Evolutionary conservation across 2,113 vertebrate species (phyloP).

Genomic region (Alexandromys fortis): DNA sequence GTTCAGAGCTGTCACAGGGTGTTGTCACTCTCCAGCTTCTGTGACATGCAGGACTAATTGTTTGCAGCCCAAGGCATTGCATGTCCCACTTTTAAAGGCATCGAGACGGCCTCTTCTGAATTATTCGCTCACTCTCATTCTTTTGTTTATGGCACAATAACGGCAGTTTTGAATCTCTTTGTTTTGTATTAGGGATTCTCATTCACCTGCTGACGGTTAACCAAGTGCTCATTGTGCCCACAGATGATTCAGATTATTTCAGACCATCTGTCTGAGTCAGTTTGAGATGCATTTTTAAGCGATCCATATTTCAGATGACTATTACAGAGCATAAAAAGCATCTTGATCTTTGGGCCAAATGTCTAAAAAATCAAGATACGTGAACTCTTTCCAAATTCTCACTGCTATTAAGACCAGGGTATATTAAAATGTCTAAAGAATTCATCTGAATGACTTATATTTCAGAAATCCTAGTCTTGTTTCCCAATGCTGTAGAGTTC

Average conservation of each 20-base stretch:
- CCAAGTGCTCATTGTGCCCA: constrained; percentile 74
- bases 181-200: constrained; percentile 71
- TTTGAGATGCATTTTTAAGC: constrained; percentile 61
- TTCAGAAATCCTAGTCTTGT: not conserved
- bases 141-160: constrained; percentile 75
- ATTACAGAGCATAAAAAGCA: constrained; percentile 49
- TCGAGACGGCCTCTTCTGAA: constrained; percentile 77
- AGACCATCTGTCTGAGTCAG: constrained; percentile 78
- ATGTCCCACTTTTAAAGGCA: constrained; percentile 77
- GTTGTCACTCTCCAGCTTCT: constrained; percentile 78
- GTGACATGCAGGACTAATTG: constrained; percentile 79
- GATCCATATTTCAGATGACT: constrained; percentile 43
- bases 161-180: constrained; percentile 77
- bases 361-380: constrained; percentile 62
- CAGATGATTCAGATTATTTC: constrained; percentile 66
- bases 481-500: not conserved
- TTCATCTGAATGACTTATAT: not conserved
- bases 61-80: constrained; percentile 74
- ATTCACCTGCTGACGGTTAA: constrained; percentile 83
- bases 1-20: constrained; percentile 78
- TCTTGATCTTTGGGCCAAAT: constrained; percentile 56
- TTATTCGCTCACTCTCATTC: constrained; percentile 76
- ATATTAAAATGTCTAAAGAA: constrained; percentile 26
- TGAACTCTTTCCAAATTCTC: constrained; percentile 67
- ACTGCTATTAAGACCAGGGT: constrained; percentile 27